Percentiles rank a stretch among this genome's conserved stretches.
phyloP scores from a whole-genome alignment of 2,888 invertebrate species.

The Trilocha varians region DNA sequence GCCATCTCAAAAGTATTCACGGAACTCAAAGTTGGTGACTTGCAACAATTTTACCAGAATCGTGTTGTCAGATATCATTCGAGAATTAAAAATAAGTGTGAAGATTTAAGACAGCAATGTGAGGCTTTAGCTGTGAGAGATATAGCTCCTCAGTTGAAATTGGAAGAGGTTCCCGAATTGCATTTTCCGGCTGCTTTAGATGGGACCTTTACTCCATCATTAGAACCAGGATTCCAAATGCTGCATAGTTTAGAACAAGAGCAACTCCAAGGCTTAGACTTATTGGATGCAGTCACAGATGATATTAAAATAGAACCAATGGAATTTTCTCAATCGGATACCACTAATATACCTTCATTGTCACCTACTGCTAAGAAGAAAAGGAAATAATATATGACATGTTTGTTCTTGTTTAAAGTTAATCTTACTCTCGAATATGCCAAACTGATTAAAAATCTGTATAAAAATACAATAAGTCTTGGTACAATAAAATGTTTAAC shows the following conservation, averaged over 20 bases:
- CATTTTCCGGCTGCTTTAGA: conserved; percentile 69
- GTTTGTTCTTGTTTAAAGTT: too few relatives aligned
- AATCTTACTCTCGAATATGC: too few relatives aligned
- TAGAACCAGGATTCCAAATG: conserved; percentile 79
- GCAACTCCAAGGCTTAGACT: conserved; percentile 57
- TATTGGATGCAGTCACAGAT: conserved; percentile 53
- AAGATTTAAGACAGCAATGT: conserved; percentile 38
- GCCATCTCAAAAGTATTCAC: conserved; percentile 59
- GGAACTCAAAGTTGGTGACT: conserved; percentile 55
- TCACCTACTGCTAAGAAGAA: conserved; percentile 62
- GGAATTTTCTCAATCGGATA: conserved; percentile 54
- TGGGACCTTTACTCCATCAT: conserved; percentile 69
- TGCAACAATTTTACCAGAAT: conserved; percentile 60
- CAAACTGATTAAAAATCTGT: too few relatives aligned
- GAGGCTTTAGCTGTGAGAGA: conserved; percentile 47
- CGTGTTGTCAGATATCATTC: conserved; percentile 51
- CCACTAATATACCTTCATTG: conserved; percentile 38
- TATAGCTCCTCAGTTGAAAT: conserved; percentile 49
- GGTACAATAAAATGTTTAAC: too few relatives aligned
- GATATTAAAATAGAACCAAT: conserved; percentile 60
- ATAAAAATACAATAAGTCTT: too few relatives aligned
- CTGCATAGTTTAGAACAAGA: conserved; percentile 76
- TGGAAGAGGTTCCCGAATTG: conserved; percentile 68
- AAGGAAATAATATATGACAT: conserved; percentile 37
- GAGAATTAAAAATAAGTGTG: conserved; percentile 47